Evolutionary conservation across 2,797 vertebrate genomes (phyloP), one percentile per base, ranked within the genome.

Genomic region (Decapterus maruadsi): DNA sequence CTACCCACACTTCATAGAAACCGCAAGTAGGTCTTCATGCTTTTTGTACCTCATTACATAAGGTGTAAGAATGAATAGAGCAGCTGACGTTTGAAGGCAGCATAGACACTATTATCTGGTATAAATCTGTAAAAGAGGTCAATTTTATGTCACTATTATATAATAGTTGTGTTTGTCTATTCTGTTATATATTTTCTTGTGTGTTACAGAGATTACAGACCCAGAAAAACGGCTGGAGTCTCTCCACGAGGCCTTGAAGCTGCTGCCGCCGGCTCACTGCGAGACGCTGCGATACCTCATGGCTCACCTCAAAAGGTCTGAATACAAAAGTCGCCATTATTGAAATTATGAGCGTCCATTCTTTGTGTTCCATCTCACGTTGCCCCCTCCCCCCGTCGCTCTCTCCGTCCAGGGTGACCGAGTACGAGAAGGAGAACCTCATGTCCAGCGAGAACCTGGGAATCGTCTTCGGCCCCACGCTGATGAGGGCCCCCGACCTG

Each of bases 381-480:
- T n/a, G n/a, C n/a, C n/a, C n/a, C n/a, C n/a, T n/a, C n/a, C n/a
- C 14, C n/a, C 8, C 2, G 10, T 6, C 50, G 29, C 29, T 72
- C 13, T 72, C 13, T 51, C 13, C 31, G 3, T 68, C 53, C 94
- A 99, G 98, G 90, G 97, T 99, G 78, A 99, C 96, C 0, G 96
- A 98, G 73, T 94, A 95, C 0, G 97, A 98, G 86, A 99, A 99
- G 90, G 97, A 99, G 55, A 99, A 99, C 90, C 96, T 99, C 71
- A 99, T 99, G 98, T 96, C 96, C 72, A 97, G 98, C 6, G 98
- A 99, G 92, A 99, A 99, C 90, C 95, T 99, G 66, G 98, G 98
- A 60, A 99, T 99, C 9, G 98, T 99, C 71, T 99, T 99, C 31
- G 98, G 98, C 60, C 98, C 98, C 13, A 99, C 98, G 0, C 95